Evolutionary conservation across 2,888 invertebrate genomes (phyloP), one percentile per base, ranked within the genome.

Genomic region (Drosophila nr. medialis): DNA sequence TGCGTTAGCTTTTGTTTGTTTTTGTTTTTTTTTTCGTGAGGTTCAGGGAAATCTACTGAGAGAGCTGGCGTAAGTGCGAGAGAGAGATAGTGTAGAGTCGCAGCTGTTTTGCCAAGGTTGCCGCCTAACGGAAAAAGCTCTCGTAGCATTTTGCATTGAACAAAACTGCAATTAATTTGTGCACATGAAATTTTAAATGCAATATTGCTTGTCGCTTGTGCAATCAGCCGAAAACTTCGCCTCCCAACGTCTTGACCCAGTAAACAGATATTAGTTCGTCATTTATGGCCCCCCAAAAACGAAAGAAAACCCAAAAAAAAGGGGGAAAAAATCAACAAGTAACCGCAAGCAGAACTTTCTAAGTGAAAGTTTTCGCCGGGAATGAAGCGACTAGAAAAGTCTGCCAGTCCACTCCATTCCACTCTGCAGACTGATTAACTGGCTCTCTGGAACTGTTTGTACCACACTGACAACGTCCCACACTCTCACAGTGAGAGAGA

Each of bases 291-390:
- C 72, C 79, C 62, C 64, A 64, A 75, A 71, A 60, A 53, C 38
- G 72, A 64, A 67, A 60, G 72, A 64, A 67, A 60, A 66, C 15
- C 15, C 38, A 15, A 27, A 75, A 70, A 70, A 67, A 72, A 75
- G 72, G 77, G 63, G 54, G 59, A 36, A 55, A 54, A 73, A 61
- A 72, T 65, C 69, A 73, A 77, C 77, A 69, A 73, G 79, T 79
- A 81, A 90, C 87, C 84, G 85, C 88, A 84, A 91, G 91, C 91
- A 91, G 91, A 91, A 91, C 91, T 91, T 91, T 91, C 91, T 92
- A 92, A 91, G 91, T 92, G 91, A 91, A 91, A 91, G 92, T 91
- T 83, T 91, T 83, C 75, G 59, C 71, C 64, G 64, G 75, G 61
- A 72, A 75, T 81, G 72, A 73, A 82, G 87, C 79, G 81, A 84